Evolutionary conservation across 2,888 invertebrate species (phyloP), one percentile per base, ranked within the genome.

Genomic region (Trisateles emortualis): DNA sequence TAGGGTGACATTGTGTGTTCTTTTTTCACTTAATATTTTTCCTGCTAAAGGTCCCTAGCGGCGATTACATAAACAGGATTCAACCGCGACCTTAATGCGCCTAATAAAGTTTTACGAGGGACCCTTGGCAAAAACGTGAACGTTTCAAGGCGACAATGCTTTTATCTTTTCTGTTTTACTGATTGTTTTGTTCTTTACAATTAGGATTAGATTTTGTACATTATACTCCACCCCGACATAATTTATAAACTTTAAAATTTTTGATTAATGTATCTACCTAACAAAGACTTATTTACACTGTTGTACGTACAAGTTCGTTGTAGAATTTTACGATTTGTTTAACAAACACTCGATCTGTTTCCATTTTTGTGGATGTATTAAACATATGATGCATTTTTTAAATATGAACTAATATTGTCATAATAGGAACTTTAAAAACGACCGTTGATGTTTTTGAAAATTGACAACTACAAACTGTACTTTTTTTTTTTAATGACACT

Each of bases 21-120:
- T 86, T 87, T 90, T 90, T 91, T 89, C 90, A 92, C 90, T 91
- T 90, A 90, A 91, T 92, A 91, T 92, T 91, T 91, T 90, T 86
- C 84, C 81, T 84, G 84, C 75, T 87, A 88, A 88, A 90, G 90
- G 90, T 90, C 88, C 86, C 91, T 81, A 80, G 82, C 85, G 90
- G 87, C 90, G 91, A 92, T 92, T 92, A 92, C 92, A 92, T 91
- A 92, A 91, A 92, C 91, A 92, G 90, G 91, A 91, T 90, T 90
- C 91, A 90, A 91, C 91, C 89, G 87, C 89, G 90, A 90, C 90
- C 92, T 89, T 92, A 91, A 92, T 91, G 89, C 86, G 88, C 81
- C 89, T 92, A 92, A 92, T 92, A 92, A 92, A 92, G 90, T 91
- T 92, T 92, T 91, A 92, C 88, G 92, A 90, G 78, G 83, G 87